Percentiles rank a stretch among this genome's conserved stretches.
phyloP scores from a whole-genome alignment of 2,888 invertebrate species.

The Nephrotoma flavescens region DNA sequence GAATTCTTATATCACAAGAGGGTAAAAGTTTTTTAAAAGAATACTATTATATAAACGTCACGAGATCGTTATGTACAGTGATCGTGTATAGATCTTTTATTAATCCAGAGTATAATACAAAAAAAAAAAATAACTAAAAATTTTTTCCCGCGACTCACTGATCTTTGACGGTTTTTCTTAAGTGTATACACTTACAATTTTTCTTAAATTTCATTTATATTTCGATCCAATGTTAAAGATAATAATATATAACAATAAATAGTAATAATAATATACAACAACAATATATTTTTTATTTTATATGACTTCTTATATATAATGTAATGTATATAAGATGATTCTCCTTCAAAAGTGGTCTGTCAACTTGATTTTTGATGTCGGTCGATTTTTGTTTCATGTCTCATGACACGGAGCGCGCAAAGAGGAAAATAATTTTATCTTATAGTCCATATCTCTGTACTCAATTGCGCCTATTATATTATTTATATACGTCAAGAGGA shows the following conservation, averaged over 20 bases:
- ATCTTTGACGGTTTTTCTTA: neutral
- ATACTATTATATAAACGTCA: neutral
- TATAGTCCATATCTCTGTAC: neutral
- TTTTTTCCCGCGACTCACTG: neutral
- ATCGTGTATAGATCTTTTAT: neutral
- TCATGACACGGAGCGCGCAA: neutral
- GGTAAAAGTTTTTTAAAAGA: neutral
- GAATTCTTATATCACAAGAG: neutral
- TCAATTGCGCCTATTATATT: neutral
- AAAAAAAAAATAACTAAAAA: neutral
- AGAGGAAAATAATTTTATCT: neutral
- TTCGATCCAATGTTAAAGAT: neutral
- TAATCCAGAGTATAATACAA: neutral
- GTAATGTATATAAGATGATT: neutral
- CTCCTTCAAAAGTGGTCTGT: neutral
- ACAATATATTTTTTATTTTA: neutral
- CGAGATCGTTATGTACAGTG: neutral
- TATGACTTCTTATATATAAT: neutral
- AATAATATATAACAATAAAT: neutral
- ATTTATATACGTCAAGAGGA: neutral
- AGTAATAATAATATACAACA: neutral
- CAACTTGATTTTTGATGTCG: neutral
- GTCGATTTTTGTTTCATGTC: neutral
- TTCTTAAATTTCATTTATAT: neutral
- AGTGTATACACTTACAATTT: neutral